A percentile compares a stretch with the other conserved stretches of the same genome.
Evolutionary conservation across 2,113 vertebrate genomes (phyloP).

Genomic region (pig (Sus scrofa)): T2T-Sscrofa CM000812.6:124113001-124113500

Average conservation of each 20-base stretch:
- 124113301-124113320: background rate
- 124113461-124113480: too few species aligned
- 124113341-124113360: background rate
- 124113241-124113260: background rate
- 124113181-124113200: background rate
- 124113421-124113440: background rate
- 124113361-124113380: background rate
- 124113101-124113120: background rate
- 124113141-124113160: fast-evolving
- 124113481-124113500: too few species aligned
- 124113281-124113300: background rate
- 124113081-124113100: background rate
- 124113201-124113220: background rate
- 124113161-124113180: background rate
- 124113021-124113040: background rate
- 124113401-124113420: background rate
- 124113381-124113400: background rate
- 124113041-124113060: background rate
- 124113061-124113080: background rate
- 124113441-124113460: too few species aligned
- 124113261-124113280: background rate
- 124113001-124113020: background rate
- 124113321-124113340: background rate
- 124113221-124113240: background rate
- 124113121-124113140: background rate